Evolutionary conservation across 2,797 vertebrate genomes (phyloP), one percentile per base, ranked within the genome.

Genomic region (Sebastes hubbsi): DNA sequence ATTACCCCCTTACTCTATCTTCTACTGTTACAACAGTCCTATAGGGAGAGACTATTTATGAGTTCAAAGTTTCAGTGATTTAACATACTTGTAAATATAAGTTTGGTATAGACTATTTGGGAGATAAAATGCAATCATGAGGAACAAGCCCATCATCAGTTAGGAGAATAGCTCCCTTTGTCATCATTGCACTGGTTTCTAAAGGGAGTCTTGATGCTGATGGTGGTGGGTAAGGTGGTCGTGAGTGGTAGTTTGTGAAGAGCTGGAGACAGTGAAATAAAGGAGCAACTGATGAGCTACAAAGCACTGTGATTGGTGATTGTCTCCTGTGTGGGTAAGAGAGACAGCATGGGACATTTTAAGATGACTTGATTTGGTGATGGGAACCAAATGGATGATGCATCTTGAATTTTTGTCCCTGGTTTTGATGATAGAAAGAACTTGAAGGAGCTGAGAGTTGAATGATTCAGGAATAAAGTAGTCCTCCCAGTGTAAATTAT

Each of bases 191-290:
- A 42, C 61, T 46, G n/a, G 30, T 24, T 66, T 78, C 49, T 76
- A 52, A 83, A 84, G 64, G 42, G 49, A 80, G 56, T 54, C 77
- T 68, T 76, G 63, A 87, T 88, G 65, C 55, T 85, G 63, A 73
- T 65, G 32, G 34, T 60, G 16, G 46, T 49, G 46, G 46, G 46
- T 49, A 49, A 49, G 46, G 18, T 49, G 46, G 18, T 49, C 27
- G 20, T 69, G 56, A 70, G 38, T 71, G 56, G 52, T 80, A 56
- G 67, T 70, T 76, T 81, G 38, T 80, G 22, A 81, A 65, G 49
- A 82, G 59, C 42, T 27, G 8, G 63, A 59, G 71, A 70, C 52
- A 42, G 30, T 20, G 27, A 52, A 73, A 75, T 80, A 66, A 77
- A 49, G 63, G 49, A 52, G 55, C n/a, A 62, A 25, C 56, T 77